Evolutionary conservation across 2,113 vertebrate species (phyloP), one percentile per base, ranked within the genome.

Genomic region (Poeciliopsis turrubarensis): DNA sequence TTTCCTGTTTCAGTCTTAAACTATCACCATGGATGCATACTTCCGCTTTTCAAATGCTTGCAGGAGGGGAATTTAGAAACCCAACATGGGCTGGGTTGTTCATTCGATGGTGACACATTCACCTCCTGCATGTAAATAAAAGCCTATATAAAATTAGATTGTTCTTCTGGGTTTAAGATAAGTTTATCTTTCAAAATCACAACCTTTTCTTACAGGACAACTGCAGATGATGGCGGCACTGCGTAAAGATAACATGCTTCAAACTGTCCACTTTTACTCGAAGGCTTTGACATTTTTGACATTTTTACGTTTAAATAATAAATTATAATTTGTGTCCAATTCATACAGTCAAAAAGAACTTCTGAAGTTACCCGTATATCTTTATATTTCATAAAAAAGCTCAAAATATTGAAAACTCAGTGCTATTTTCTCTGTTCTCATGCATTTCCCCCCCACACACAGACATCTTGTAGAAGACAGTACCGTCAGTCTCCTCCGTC

Each of bases 1-100:
- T 88, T 95, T 94, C 93, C 92, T 89, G 73, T 91, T 93, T 90
- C 80, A 86, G 2, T 75, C 67, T 78, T 61, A 17, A 85, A 82
- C 77, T 86, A 92, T 93, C 90, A 83, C 47, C 75, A 90, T 70
- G 80, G 83, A 87, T 1, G 68, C 91, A 91, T 66, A 81, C 89
- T 94, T 95, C 94, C 90, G 87, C 92, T 92, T 89, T 92, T 68
- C 78, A 80, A 57, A 57, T n/a, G 47, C 47, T 9, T 25, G 51
- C 51, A 57, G 51, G 22, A 57, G 51, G 22, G 51, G 51, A 57
- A 57, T n/a, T 22, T 22, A n/a, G 10, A 7, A 57, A 75, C 51
- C 51, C 65, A 3, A 74, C 72, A 61, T 34, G 39, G 34, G 54
- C n/a, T 57, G 10, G 81, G 11, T 70, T 9, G 75, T 77, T 81